These are phyloP conservation scores for Siniperca undulata DNA, from an alignment of 2,797 vertebrate genomes.

Conservation along the genomic window DNA sequence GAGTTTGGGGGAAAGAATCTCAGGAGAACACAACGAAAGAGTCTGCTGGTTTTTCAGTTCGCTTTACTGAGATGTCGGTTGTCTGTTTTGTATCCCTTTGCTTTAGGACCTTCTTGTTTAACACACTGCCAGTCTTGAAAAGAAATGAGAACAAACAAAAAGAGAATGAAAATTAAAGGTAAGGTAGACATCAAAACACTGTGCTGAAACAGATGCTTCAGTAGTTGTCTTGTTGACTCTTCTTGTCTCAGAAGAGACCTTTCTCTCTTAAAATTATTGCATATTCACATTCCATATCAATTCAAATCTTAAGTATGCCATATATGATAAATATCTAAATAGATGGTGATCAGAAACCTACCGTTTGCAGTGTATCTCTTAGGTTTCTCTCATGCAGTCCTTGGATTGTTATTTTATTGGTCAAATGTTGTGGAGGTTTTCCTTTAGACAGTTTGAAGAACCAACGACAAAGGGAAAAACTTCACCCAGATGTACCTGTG, in stretches of 20 bases:
- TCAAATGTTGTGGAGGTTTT: slow-evolving; percentile 18
- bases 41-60: slow-evolving; percentile 35
- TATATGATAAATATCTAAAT: slow-evolving; percentile 9
- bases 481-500: slow-evolving; percentile 5
- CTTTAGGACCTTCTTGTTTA: slow-evolving; percentile 14
- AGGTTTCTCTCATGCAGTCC: slow-evolving; percentile 11
- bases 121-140: slow-evolving; percentile 48
- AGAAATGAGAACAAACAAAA: slow-evolving; percentile 51
- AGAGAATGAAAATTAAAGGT: slow-evolving; percentile 36
- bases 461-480: not conserved
- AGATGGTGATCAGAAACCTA: slow-evolving; percentile 47
- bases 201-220: slow-evolving; percentile 9
- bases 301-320: not conserved
- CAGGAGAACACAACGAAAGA: slow-evolving; percentile 27
- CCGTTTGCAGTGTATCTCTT: slow-evolving; percentile 22
- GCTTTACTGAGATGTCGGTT: slow-evolving; percentile 37
- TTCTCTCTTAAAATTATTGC: not conserved
- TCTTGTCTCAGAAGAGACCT: not conserved
- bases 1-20: slow-evolving; percentile 19
- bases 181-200: slow-evolving; percentile 10
- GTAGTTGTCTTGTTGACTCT: not conserved
- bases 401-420: not conserved
- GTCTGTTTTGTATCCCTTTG: slow-evolving; percentile 37
- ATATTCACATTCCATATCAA: slow-evolving; percentile 8
- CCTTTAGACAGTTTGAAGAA: slow-evolving; percentile 15